phyloP scores from a whole-genome alignment of 1,140 invertebrate species.

The Cydia fagiglandana region DNA sequence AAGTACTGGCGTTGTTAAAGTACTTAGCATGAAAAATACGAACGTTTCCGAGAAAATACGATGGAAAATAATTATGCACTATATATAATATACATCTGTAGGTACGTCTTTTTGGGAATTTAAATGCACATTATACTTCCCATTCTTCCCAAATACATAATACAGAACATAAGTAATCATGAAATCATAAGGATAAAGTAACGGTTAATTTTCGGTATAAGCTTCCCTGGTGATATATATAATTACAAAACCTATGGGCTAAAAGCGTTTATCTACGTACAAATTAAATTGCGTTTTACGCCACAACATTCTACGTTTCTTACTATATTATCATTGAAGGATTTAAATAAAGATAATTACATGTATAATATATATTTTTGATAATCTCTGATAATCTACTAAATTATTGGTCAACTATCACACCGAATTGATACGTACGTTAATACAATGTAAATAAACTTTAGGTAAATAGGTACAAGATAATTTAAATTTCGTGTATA shows the following conservation, averaged over 20 bases:
- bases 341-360: neutral
- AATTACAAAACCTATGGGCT: neutral
- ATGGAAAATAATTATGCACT: too few relatives aligned
- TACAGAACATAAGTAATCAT: neutral
- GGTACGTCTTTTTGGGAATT: too few relatives aligned
- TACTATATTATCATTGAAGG: conserved; percentile 22
- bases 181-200: neutral
- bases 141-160: too few relatives aligned
- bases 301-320: conserved; percentile 31
- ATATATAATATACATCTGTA: too few relatives aligned
- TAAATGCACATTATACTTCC: too few relatives aligned
- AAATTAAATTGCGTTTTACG: conserved; percentile 31
- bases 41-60: too few relatives aligned
- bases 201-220: neutral
- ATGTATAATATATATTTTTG: conserved; percentile 33
- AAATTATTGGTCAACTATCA: conserved; percentile 57
- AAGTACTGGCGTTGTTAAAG: too few relatives aligned
- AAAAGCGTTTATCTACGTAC: neutral
- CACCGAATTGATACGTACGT: conserved; percentile 59
- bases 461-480: neutral
- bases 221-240: neutral
- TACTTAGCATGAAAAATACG: too few relatives aligned
- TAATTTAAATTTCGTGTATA: neutral
- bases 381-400: conserved; percentile 45
- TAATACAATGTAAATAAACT: conserved; percentile 35